Evolutionary conservation across 2,888 invertebrate species (phyloP).

Genomic region (Allophyes oxyacanthae): DNA sequence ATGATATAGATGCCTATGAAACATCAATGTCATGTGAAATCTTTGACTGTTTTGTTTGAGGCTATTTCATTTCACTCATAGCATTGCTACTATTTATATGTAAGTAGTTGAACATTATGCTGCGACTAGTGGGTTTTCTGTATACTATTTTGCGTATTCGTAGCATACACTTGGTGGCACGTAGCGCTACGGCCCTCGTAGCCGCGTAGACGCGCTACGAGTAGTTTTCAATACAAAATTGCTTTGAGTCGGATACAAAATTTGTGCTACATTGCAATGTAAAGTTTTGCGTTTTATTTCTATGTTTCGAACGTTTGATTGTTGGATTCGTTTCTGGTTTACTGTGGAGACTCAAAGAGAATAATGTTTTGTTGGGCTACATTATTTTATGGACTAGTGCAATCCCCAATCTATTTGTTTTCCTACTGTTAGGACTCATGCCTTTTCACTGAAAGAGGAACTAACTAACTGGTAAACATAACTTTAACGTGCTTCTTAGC

Average conservation of each 20-base stretch:
- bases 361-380: neutral
- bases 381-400: too few relatives aligned
- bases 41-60: rapidly evolving
- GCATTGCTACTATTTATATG: neutral
- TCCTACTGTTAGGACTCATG: too few relatives aligned
- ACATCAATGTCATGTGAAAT: too few relatives aligned
- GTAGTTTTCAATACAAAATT: slow-evolving; percentile 59
- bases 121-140: slow-evolving; percentile 27
- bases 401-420: too few relatives aligned
- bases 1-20: neutral
- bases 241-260: slow-evolving; percentile 53
- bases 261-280: slow-evolving; percentile 46
- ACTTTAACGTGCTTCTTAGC: too few relatives aligned
- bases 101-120: too few relatives aligned
- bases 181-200: slow-evolving; percentile 53
- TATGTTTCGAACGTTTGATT: slow-evolving; percentile 47
- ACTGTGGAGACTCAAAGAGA: slow-evolving; percentile 9
- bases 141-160: slow-evolving; percentile 16
- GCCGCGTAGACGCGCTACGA: slow-evolving; percentile 56
- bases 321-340: slow-evolving; percentile 38
- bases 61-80: neutral
- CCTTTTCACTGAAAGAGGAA: too few relatives aligned
- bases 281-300: slow-evolving; percentile 45
- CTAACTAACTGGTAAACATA: too few relatives aligned
- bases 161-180: slow-evolving; percentile 40